Evolutionary conservation across 2,797 vertebrate genomes (phyloP), one percentile per base, ranked within the genome.

Genomic region (Odontamblyopus lacepedii): DNA sequence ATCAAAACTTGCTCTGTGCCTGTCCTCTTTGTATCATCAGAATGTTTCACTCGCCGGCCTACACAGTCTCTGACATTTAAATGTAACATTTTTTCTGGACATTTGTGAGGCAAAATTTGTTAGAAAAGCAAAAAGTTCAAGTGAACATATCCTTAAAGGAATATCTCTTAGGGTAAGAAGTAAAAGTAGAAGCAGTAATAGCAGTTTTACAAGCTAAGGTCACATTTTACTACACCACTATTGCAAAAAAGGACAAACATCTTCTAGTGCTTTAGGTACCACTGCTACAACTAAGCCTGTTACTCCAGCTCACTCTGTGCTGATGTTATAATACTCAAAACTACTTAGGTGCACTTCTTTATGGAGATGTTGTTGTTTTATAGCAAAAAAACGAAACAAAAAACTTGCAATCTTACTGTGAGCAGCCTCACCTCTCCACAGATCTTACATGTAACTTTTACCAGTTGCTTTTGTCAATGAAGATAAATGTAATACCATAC

Each of bases 11-110:
- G 63, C 63, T 27, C 2, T 15, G 6, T 27, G 64, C 64, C 4
- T 11, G 4, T n/a, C 9, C 67, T 38, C 53, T 68, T 41, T 26
- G n/a, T 63, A 66, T 12, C 78, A 32, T 51, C 73, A 60, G 67
- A 83, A 59, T 74, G 38, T 63, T 6, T 77, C 63, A 72, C 32
- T 15, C 67, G 78, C 41, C 72, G 75, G 67, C 83, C 77, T 73
- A 86, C 84, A 76, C 73, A 70, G 32, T 75, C 78, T 69, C 32
- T 78, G 79, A 73, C 77, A 82, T 82, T 85, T 72, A 84, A 78
- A 85, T 85, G 70, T 70, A 78, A 75, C 73, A 75, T 26, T 41
- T 35, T 48, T 35, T 32, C 27, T 62, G 60, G 27, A 5, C 29
- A 35, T 30, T 32, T 41, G 2, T 26, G 35, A 13, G 53, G 69